A percentile compares a stretch with the other conserved stretches of the same genome.
These are phyloP conservation scores for Apocheima hispidaria DNA, from an alignment of 2,888 invertebrate species.

Conservation along the genomic window DNA sequence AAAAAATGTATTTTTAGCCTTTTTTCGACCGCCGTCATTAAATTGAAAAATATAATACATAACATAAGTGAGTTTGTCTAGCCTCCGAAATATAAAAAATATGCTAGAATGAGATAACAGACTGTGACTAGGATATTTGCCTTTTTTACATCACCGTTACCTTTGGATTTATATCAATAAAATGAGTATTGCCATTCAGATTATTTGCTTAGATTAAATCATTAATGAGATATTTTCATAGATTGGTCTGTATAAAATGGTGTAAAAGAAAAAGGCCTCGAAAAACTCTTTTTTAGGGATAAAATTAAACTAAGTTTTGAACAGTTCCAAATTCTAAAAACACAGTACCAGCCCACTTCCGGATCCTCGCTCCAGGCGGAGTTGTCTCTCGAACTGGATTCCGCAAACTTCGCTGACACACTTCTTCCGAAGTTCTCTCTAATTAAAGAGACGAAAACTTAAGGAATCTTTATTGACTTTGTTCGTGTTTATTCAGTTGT, in stretches of 20 bases:
- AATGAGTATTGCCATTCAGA: neutral
- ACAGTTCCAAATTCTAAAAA: conserved; percentile 8
- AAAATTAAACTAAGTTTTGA: neutral
- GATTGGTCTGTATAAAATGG: neutral
- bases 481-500: conserved; percentile 31
- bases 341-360: conserved; percentile 2
- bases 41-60: no score
- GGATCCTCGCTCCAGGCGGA: conserved; percentile 16
- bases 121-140: no score
- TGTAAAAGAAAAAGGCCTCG: no score
- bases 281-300: neutral
- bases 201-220: neutral
- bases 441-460: conserved; percentile 67
- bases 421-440: conserved; percentile 54
- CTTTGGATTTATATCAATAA: no score
- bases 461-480: conserved; percentile 65
- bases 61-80: no score
- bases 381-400: conserved; percentile 37
- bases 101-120: no score
- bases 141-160: no score
- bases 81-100: no score
- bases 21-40: no score
- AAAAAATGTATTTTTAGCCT: no score
- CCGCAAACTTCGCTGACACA: conserved; percentile 52
- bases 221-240: neutral